Base-by-base conservation (phyloP, 2,113 vertebrate genomes). In the Leucopsar rothschildi region DNA sequence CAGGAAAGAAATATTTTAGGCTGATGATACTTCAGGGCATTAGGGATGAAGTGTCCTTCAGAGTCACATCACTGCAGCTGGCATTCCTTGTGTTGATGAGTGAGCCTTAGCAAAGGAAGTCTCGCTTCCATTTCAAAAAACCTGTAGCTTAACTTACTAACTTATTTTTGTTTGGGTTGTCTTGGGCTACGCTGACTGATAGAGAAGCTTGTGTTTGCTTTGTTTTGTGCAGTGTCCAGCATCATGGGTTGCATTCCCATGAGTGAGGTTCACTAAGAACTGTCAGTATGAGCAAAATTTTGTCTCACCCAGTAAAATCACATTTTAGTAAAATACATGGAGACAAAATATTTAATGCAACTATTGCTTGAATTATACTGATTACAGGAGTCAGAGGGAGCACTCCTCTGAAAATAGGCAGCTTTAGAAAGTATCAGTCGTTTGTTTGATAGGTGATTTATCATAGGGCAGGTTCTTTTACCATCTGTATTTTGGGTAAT, bases 191-290 rank as follows among this genome's bases (percentile, higher is more conserved):
- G 1, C 37, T 52, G 42, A 3, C 23, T 15, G 31, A 39, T 65
- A 42, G 15, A 70, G 19, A 11, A 80, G 11, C 40, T 3, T 70
- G 2, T 10, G 42, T 50, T 63, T 35, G 9, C 25, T 76, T n/a
- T 52, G 40, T 22, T 70, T 77, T 78, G 83, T 87, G 56, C 25
- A 12, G 11, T 40, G 33, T 59, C 49, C 45, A n/a, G 63, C 24
- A 16, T 29, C 20, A 60, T 31, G n/a, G 49, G 11, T 24, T 75
- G 39, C 24, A 6, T 24, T 23, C 20, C 22, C 0, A 0, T 27
- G 31, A 39, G 5, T 45, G 78, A 69, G 18, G 22, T 19, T 83
- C 19, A 2, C 31, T 17, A 18, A 29, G 71, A 70, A 22, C 50
- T 77, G 16, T 53, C 70, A 86, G 2, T n/a, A 44, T 37, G 35